phyloP scores from a whole-genome alignment of 2,113 vertebrate species.

The Tyrannus savana region DNA sequence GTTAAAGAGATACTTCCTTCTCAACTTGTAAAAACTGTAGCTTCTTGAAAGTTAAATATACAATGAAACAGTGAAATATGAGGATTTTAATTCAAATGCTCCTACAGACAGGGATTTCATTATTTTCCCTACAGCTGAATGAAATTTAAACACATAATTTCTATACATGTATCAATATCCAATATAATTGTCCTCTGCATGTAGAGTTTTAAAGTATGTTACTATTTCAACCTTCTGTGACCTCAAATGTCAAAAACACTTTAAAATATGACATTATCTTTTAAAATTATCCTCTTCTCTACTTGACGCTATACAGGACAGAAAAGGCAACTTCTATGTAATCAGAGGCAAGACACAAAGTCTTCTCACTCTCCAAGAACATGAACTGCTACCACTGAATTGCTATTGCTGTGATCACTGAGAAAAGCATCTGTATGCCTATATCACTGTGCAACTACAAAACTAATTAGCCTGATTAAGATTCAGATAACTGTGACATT shows the following conservation, averaged over 20 bases:
- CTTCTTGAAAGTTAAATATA: not conserved
- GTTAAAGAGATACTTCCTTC: not conserved
- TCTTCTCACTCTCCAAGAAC: not conserved
- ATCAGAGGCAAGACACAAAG: not conserved
- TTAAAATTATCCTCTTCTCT: not conserved
- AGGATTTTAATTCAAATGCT: not conserved
- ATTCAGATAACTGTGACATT: not conserved
- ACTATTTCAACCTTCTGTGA: not conserved
- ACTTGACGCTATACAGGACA: not conserved
- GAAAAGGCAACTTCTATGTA: not conserved
- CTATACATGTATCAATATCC: not conserved
- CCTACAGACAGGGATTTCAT: not conserved
- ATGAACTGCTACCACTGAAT: not conserved
- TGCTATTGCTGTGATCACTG: not conserved
- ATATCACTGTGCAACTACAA: not conserved
- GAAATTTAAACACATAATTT: not conserved
- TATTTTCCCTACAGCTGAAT: not conserved
- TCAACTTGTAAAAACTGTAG: not conserved
- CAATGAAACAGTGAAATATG: not conserved
- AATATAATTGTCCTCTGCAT: not conserved
- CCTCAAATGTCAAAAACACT: not conserved
- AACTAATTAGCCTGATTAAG: not conserved
- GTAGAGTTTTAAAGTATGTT: not conserved
- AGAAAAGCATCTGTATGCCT: not conserved
- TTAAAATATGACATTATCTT: not conserved